phyloP scores from a whole-genome alignment of 2,113 vertebrate genomes.

The Nothoprocta perdicaria region DNA sequence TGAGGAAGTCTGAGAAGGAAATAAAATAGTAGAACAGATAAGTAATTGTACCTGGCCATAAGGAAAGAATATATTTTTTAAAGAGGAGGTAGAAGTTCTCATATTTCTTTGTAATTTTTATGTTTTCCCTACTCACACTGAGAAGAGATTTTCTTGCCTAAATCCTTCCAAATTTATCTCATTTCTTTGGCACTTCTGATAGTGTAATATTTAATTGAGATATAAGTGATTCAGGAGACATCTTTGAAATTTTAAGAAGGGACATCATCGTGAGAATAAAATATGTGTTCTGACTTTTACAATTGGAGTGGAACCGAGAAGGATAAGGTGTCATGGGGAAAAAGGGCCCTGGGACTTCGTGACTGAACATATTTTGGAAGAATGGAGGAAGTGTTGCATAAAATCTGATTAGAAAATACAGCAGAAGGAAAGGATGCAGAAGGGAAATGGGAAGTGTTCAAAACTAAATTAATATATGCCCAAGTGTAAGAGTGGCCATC shows the following conservation, averaged over 20 bases:
- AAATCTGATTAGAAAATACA: constrained; percentile 43
- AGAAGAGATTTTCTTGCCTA: background rate
- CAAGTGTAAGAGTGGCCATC: constrained; percentile 32
- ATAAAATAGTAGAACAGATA: background rate
- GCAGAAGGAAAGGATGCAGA: constrained; percentile 13
- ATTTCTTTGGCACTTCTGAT: background rate
- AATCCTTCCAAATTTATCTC: background rate
- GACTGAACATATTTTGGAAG: background rate
- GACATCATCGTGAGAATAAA: background rate
- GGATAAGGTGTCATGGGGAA: background rate
- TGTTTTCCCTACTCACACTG: background rate
- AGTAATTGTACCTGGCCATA: background rate
- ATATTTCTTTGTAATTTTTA: background rate
- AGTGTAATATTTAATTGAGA: background rate
- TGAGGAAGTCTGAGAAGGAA: background rate
- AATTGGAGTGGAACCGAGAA: background rate
- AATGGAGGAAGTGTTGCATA: background rate
- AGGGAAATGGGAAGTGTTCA: constrained; percentile 29
- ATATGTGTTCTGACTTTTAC: background rate
- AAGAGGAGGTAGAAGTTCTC: background rate
- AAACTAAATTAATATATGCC: constrained; percentile 23
- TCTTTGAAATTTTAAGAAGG: background rate
- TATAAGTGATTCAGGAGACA: background rate
- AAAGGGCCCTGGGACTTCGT: background rate
- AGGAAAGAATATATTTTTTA: background rate